A percentile compares a stretch with the other conserved stretches of the same genome.
phyloP scores from a whole-genome alignment of 2,113 vertebrate genomes.

The Atrichornis clamosus region DNA sequence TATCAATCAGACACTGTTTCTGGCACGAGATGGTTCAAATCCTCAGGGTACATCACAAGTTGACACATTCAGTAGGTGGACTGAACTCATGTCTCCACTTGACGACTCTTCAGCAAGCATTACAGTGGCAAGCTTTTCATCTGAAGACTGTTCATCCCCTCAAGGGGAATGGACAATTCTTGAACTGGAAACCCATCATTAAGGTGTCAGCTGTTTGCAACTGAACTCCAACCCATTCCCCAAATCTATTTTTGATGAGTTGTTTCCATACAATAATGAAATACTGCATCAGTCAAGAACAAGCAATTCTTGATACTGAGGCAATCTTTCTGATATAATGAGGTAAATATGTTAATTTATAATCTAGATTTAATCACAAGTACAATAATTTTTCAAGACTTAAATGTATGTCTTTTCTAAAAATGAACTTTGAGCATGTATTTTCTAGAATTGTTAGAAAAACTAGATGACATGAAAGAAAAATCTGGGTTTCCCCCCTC shows the following conservation, averaged over 20 bases:
- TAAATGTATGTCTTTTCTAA: slow-evolving; percentile 65
- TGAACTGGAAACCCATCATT: slow-evolving; percentile 98
- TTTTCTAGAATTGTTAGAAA: slow-evolving; percentile 71
- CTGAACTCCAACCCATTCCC: slow-evolving; percentile 37
- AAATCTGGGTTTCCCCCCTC: neutral
- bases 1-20: slow-evolving; percentile 94
- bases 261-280: slow-evolving; percentile 64
- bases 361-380: slow-evolving; percentile 62
- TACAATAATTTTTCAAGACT: slow-evolving; percentile 57
- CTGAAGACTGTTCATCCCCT: slow-evolving; percentile 92
- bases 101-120: slow-evolving; percentile 93
- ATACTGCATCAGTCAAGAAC: slow-evolving; percentile 66
- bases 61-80: slow-evolving; percentile 90
- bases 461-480: slow-evolving; percentile 51
- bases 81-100: slow-evolving; percentile 90
- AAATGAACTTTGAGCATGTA: slow-evolving; percentile 71
- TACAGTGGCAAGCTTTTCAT: slow-evolving; percentile 94
- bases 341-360: slow-evolving; percentile 70
- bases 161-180: slow-evolving; percentile 99
- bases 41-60: slow-evolving; percentile 82
- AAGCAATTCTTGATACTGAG: slow-evolving; percentile 60
- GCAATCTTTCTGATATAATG: slow-evolving; percentile 64
- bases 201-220: slow-evolving; percentile 64
- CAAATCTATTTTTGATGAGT: slow-evolving; percentile 73
- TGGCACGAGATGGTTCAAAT: slow-evolving; percentile 89